These are phyloP conservation scores for Cantharis rustica DNA, from an alignment of 2,888 invertebrate genomes.

Conservation along the genomic window DNA sequence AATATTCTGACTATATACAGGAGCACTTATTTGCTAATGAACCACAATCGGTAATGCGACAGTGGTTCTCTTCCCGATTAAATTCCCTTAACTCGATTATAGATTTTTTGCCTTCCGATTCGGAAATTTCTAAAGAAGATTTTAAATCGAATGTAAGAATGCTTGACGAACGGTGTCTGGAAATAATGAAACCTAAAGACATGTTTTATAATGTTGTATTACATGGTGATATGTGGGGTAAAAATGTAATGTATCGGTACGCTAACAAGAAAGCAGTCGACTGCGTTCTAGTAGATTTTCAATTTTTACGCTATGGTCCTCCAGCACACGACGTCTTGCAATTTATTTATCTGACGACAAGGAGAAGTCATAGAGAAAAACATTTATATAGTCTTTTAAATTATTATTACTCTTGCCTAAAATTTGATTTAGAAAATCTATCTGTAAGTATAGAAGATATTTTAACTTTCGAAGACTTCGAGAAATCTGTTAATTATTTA, in stretches of 20 bases:
- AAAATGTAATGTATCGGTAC: slow-evolving; percentile 45
- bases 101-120: not conserved
- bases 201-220: slow-evolving; percentile 49
- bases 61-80: slow-evolving; percentile 16
- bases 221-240: slow-evolving; percentile 48
- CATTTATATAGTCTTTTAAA: slow-evolving; percentile 27
- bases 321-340: slow-evolving; percentile 65
- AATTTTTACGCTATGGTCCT: slow-evolving; percentile 60
- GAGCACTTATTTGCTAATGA: slow-evolving; percentile 52
- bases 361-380: slow-evolving; percentile 28
- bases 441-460: not conserved
- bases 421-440: not conserved
- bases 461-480: slow-evolving; percentile 17
- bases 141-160: not conserved
- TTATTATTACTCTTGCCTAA: not conserved
- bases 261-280: slow-evolving; percentile 33
- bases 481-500: slow-evolving; percentile 16
- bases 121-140: slow-evolving; percentile 18
- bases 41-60: slow-evolving; percentile 39
- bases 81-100: slow-evolving; percentile 5
- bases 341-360: slow-evolving; percentile 36
- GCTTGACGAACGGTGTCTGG: slow-evolving; percentile 35
- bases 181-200: slow-evolving; percentile 45
- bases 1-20: slow-evolving; percentile 42
- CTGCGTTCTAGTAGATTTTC: slow-evolving; percentile 46